A percentile compares a stretch with the other conserved stretches of the same genome.
These are phyloP conservation scores for Chionomys nivalis DNA, from an alignment of 2,113 vertebrate species.

Conservation along the genomic window DNA sequence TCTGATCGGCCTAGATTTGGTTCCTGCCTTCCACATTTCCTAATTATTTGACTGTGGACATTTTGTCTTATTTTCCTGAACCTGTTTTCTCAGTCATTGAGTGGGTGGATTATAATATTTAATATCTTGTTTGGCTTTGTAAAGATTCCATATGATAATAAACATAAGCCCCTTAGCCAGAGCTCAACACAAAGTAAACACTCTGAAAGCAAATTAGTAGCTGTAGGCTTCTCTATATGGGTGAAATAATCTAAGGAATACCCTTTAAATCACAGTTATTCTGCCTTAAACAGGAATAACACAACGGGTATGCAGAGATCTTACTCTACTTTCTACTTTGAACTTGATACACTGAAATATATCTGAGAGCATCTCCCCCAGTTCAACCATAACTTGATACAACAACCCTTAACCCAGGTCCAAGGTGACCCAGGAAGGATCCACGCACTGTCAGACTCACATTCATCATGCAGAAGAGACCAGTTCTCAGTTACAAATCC, in stretches of 20 bases:
- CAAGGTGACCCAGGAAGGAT: neutral
- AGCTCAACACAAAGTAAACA: neutral
- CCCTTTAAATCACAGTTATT: constrained; percentile 12
- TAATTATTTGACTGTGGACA: neutral
- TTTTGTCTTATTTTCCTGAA: neutral
- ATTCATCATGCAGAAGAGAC: constrained; percentile 76
- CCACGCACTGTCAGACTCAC: neutral
- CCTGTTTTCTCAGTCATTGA: neutral
- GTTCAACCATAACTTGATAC: neutral
- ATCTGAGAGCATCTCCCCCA: constrained; percentile 14
- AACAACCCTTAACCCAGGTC: neutral
- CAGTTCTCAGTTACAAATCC: constrained; percentile 12
- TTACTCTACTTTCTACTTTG: neutral
- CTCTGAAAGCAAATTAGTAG: neutral
- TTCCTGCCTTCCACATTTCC: neutral
- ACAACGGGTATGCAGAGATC: neutral
- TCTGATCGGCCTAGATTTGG: neutral
- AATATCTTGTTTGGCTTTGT: neutral
- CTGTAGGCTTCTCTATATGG: neutral
- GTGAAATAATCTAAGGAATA: neutral
- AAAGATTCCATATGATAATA: neutral
- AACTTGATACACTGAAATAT: neutral
- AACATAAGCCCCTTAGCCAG: neutral
- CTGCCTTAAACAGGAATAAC: neutral
- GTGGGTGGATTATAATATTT: neutral